phyloP scores from a whole-genome alignment of 2,888 invertebrate species.

The Thereva nobilitata region DNA sequence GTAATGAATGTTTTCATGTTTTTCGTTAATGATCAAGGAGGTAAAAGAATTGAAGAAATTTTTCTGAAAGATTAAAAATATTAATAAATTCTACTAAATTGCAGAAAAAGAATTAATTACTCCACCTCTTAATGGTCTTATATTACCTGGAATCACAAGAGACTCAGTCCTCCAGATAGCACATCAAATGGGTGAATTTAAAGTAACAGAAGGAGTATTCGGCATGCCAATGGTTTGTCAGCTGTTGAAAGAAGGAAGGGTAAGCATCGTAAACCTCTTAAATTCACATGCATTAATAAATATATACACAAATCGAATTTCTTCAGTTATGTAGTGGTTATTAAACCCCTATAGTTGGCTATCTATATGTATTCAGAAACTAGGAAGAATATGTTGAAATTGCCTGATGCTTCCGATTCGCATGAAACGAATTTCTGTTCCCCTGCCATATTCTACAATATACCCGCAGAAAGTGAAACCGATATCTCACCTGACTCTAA shows the following conservation, averaged over 20 bases:
- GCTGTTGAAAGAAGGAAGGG: constrained; percentile 78
- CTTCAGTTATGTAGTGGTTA: too few species aligned
- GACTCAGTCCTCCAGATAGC: constrained; percentile 82
- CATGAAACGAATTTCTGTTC: too few species aligned
- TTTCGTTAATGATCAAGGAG: constrained; percentile 85
- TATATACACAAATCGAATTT: constrained; percentile 10
- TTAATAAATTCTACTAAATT: constrained; percentile 44
- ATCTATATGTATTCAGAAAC: too few species aligned
- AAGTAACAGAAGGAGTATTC: constrained; percentile 77
- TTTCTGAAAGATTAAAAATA: neutral
- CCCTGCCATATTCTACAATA: too few species aligned
- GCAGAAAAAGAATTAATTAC: constrained; percentile 89
- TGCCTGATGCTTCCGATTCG: too few species aligned
- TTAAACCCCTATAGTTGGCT: too few species aligned
- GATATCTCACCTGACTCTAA: too few species aligned
- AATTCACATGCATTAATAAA: neutral
- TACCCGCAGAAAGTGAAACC: too few species aligned
- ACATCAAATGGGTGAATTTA: constrained; percentile 83
- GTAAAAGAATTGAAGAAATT: constrained; percentile 60
- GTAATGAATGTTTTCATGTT: constrained; percentile 97
- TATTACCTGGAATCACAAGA: constrained; percentile 93
- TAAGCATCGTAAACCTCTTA: constrained; percentile 60
- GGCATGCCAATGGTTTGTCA: constrained; percentile 82
- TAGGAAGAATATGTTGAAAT: too few species aligned
- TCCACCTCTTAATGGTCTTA: constrained; percentile 90